These are phyloP conservation scores for Clistopyga incitator DNA, from an alignment of 2,888 invertebrate genomes.

Conservation along the genomic window DNA sequence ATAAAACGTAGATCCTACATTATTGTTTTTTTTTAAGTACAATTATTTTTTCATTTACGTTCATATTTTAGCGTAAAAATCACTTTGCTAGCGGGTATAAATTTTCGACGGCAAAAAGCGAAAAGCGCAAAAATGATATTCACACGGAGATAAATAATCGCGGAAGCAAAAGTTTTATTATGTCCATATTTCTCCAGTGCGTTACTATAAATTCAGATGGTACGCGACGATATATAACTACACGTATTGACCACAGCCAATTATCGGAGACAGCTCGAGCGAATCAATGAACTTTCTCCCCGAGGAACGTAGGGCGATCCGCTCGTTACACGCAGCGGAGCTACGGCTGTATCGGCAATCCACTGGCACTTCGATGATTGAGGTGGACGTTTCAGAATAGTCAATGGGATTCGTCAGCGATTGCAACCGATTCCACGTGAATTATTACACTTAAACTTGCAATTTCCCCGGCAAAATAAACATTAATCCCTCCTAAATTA, in stretches of 20 bases:
- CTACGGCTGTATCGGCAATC: slow-evolving; percentile 58
- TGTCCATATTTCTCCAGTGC: neutral
- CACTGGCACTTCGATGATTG: slow-evolving; percentile 65
- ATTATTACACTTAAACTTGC: slow-evolving; percentile 14
- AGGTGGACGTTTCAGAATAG: slow-evolving; percentile 60
- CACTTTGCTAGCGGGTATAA: neutral
- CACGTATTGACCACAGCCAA: slow-evolving; percentile 59
- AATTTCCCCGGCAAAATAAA: neutral
- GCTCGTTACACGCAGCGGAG: slow-evolving; percentile 45
- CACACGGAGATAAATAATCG: neutral
- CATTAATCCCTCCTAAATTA: neutral
- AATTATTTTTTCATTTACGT: too few relatives aligned
- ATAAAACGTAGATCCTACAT: too few relatives aligned
- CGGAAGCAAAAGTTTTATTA: neutral
- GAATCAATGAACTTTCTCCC: slow-evolving; percentile 69
- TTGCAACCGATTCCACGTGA: slow-evolving; percentile 43
- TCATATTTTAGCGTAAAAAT: neutral
- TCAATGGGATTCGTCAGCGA: slow-evolving; percentile 42
- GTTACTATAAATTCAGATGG: slow-evolving; percentile 13
- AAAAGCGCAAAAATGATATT: neutral
- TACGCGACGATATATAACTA: slow-evolving; percentile 42
- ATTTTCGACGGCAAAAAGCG: neutral
- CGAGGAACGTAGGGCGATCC: slow-evolving; percentile 61
- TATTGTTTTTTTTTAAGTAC: neutral
- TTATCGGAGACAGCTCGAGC: slow-evolving; percentile 66